These are phyloP conservation scores for Atethmia centrago DNA, from an alignment of 2,888 invertebrate species.

Conservation along the genomic window DNA sequence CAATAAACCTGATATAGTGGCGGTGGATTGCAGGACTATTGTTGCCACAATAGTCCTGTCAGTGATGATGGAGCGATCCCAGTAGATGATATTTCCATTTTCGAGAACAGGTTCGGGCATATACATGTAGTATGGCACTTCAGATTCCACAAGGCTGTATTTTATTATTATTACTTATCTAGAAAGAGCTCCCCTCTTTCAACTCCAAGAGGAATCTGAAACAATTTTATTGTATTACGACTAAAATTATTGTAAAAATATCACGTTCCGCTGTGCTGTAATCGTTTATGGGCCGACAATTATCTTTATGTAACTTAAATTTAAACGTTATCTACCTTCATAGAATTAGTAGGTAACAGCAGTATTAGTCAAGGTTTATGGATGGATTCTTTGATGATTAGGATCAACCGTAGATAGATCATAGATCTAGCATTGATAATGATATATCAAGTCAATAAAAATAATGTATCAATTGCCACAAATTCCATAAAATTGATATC, in stretches of 20 bases:
- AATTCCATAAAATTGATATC: conserved; percentile 10
- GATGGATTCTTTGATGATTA: conserved; percentile 42
- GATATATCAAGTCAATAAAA: conserved; percentile 30
- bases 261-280: neutral
- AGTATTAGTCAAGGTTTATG: conserved; percentile 34
- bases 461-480: conserved; percentile 15
- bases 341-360: conserved; percentile 18
- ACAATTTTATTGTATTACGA: conserved; percentile 8
- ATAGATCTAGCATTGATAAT: conserved; percentile 35
- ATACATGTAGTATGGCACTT: too few relatives aligned
- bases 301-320: neutral
- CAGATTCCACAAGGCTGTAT: too few relatives aligned
- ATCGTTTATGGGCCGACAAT: neutral
- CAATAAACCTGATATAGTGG: too few relatives aligned
- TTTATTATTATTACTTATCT: too few relatives aligned
- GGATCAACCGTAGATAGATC: conserved; percentile 33
- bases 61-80: too few relatives aligned
- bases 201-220: neutral
- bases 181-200: too few relatives aligned
- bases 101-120: too few relatives aligned
- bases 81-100: too few relatives aligned
- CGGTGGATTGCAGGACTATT: too few relatives aligned
- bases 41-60: too few relatives aligned
- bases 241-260: too few relatives aligned
- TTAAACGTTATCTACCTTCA: conserved; percentile 14